Evolutionary conservation across 35 echinoderm and acorn worm species (phyloP), one percentile per base, ranked within the genome.

Genomic region (Heliocidaris erythrogramma): DNA sequence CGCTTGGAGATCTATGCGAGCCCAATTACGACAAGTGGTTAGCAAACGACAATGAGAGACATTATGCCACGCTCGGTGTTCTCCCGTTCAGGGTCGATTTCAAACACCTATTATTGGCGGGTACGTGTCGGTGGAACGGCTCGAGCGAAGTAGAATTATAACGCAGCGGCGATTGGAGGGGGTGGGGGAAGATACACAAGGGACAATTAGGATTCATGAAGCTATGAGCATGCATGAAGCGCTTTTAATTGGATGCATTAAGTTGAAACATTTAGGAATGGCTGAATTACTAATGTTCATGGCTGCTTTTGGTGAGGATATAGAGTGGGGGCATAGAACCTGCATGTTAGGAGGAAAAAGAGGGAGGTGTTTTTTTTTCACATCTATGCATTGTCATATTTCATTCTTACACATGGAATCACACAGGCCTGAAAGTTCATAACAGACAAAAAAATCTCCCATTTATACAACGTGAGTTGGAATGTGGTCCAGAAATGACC

Each of bases 191-290:
- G 65, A 27, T 78, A 78, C 65, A 78, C 65, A 24, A 78, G 65
- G 65, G 65, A 78, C 65, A 78, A 78, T 78, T 78, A 78, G 65
- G 27, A 78, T 78, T 78, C 65, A 78, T 78, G 65, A 78, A 78
- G 65, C 65, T 78, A 78, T 78, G 65, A 78, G 65, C 65, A 78
- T 78, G 65, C 65, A 78, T 78, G 65, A n/a, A 7, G 27, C 27
- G 5, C 65, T 5, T 78, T 78, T 78, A 78, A 78, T 78, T 78
- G 65, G 65, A 78, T 78, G 65, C 65, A 78, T 78, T 78, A 78
- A 78, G 65, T 78, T 78, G 65, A 78, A 78, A 78, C 65, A 78
- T 78, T 78, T 78, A 78, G 65, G 65, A 78, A n/a, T 78, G 65
- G 65, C 21, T 78, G 65, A 17, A 78, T 78, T n/a, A 7, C 65